Percentiles rank a stretch among this genome's conserved stretches.
phyloP scores from a whole-genome alignment of 1,140 invertebrate species.

The Nebria ingens region DNA sequence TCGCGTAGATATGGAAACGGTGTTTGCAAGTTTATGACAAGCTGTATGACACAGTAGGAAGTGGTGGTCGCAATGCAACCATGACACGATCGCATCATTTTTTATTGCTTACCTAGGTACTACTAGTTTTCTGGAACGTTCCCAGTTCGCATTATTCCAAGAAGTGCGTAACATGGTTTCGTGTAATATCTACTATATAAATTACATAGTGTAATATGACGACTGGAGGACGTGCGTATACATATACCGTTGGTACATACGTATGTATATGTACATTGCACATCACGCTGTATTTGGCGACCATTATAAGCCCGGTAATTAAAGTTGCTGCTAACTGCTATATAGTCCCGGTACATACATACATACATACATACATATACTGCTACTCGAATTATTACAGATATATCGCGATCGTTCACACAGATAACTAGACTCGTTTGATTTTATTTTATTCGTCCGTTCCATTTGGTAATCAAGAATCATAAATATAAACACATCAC shows the following conservation, averaged over 20 bases:
- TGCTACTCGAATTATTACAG: too few relatives aligned
- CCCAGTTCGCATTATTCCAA: neutral
- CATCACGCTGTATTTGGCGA: neutral
- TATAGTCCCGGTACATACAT: too few relatives aligned
- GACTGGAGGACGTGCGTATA: neutral
- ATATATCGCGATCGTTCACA: neutral
- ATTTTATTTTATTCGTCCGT: neutral
- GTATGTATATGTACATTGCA: neutral
- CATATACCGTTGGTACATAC: neutral
- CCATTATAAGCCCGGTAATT: neutral
- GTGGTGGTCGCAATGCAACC: neutral
- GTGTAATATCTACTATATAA: neutral
- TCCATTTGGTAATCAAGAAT: neutral
- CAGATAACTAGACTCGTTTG: neutral
- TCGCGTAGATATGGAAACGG: neutral
- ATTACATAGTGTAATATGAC: neutral
- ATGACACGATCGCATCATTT: neutral
- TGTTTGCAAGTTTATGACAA: neutral
- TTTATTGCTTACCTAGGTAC: neutral
- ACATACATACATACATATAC: too few relatives aligned
- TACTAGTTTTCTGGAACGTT: neutral
- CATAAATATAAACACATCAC: neutral
- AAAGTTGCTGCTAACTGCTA: too few relatives aligned
- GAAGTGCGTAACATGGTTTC: neutral
- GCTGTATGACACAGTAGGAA: conserved; percentile 2